Base-by-base conservation (phyloP, 2,797 vertebrate species). In the Todus mexicanus region DNA sequence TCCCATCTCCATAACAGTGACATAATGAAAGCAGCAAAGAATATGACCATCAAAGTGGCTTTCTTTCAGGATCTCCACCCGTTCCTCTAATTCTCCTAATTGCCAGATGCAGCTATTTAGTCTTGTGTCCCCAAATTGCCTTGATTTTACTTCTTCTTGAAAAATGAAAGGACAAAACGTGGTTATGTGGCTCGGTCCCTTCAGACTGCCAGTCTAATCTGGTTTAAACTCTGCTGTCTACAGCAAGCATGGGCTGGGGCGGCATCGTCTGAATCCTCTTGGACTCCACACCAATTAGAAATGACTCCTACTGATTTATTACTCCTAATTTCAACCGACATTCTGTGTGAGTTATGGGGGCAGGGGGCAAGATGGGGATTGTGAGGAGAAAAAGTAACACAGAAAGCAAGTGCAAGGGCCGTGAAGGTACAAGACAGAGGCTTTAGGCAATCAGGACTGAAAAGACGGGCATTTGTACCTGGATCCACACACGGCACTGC, bases 351-450 rank as follows among this genome's bases (percentile, higher is more conserved):
- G 29, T 81, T 69, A 42, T 13, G 33, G 45, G 29, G 14, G 6
- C 0, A 0, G 33, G 45, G 35, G 12, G 4, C 0, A 0, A 79
- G 29, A 53, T 26, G 11, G 8, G 22, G 50, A 45, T 13, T 61
- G 45, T 17, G 31, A 33, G 43, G 37, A 59, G 45, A 78, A n/a
- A 33, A 78, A 68, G 61, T 9, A 78, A 40, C 27, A 78, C 53
- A 83, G 29, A 14, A 79, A 88, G 40, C 6, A 87, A 91, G 38
- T 29, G 14, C 10, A 83, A 65, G 19, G 4, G 17, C 50, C 71
- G 37, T 37, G 60, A 60, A 2, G 45, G n/a, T n/a, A 57, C 38
- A 40, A 45, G 86, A 31, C 6, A 57, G 23, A 53, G 14, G 42
- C 42, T 80, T 91, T 50, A 65, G 42, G 47, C 31, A 74, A 42